Evolutionary conservation across 2,113 vertebrate species (phyloP), one percentile per base, ranked within the genome.

Genomic region (Peromyscus polionotus): DNA sequence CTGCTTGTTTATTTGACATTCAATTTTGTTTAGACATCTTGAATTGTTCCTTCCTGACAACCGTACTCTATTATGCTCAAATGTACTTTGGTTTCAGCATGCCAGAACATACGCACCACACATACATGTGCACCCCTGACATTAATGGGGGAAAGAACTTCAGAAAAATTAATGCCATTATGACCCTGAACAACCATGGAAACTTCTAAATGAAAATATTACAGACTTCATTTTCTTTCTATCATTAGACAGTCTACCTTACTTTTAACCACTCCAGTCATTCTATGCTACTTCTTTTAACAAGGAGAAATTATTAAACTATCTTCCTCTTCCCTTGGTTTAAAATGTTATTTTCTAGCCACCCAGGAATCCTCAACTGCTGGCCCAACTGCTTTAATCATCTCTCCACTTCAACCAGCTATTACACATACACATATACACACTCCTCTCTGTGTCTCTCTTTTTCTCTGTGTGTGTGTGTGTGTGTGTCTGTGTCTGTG

Each of bases 271-370:
- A 59, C 45, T 9, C 33, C 48, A 6, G 5, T 65, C 48, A 61
- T 72, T 84, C 68, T 59, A 20, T n/a, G 39, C 63, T 80, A 24
- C 83, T 57, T 63, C 39, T 26, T 88, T 88, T 80, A 57, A 93
- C 75, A 54, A 17, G 26, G 24, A 91, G 36, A 93, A 88, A 48
- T 65, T 63, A 51, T 68, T 81, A 83, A 61, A 72, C 70, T 61
- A 57, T 17, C 28, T 83, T 31, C 36, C 67, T 90, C 57, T 95
- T 57, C 72, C 67, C 51, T 92, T 59, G 48, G 26, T 91, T 91
- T 84, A 79, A 93, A 88, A 85, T 54, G 42, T 45, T 86, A 61
- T 90, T 95, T 91, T 93, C 83, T 68, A 70, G 48, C n/a, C 59
- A 42, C 45, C 14, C 28, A 63, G n/a, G 39, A 91, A 79, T 75